Percentiles rank a stretch among this genome's conserved stretches.
phyloP scores from a whole-genome alignment of 2,113 vertebrate genomes.

The Oncorhynchus clarkii region DNA sequence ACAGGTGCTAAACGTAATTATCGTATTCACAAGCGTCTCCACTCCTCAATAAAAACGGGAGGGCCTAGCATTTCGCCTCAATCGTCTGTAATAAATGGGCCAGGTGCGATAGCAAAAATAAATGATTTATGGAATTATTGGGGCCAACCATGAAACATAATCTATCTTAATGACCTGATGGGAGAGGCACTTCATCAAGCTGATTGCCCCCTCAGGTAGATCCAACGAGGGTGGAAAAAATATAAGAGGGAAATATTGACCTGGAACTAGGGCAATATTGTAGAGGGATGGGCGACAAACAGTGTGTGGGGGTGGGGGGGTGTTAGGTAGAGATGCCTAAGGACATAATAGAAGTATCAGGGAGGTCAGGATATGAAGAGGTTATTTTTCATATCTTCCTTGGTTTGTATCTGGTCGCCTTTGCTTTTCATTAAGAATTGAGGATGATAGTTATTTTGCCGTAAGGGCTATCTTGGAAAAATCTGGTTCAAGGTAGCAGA shows the following conservation, averaged over 20 bases:
- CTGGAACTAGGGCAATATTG: slow-evolving; percentile 39
- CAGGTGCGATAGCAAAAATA: slow-evolving; percentile 72
- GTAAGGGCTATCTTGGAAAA: too few relatives aligned
- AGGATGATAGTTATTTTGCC: too few relatives aligned
- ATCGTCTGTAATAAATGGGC: slow-evolving; percentile 60
- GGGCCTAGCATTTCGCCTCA: slow-evolving; percentile 51
- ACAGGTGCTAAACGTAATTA: slow-evolving; percentile 46
- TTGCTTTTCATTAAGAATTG: too few relatives aligned
- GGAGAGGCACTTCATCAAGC: slow-evolving; percentile 70
- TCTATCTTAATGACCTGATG: slow-evolving; percentile 75
- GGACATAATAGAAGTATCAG: slow-evolving; percentile 1
- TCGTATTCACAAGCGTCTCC: slow-evolving; percentile 33
- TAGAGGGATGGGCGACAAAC: not conserved
- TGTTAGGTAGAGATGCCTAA: not conserved
- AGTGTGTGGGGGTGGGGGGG: not conserved
- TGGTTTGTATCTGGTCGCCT: not conserved
- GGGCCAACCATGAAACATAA: slow-evolving; percentile 71
- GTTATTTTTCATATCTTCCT: not conserved
- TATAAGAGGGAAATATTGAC: slow-evolving; percentile 40
- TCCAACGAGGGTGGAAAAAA: slow-evolving; percentile 39
- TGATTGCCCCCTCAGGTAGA: slow-evolving; percentile 55
- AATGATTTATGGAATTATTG: slow-evolving; percentile 75
- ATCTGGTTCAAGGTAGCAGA: not conserved
- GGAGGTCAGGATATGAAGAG: slow-evolving; percentile 1
- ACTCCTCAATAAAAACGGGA: slow-evolving; percentile 53